Evolutionary conservation across 2,113 vertebrate species (phyloP), one percentile per base, ranked within the genome.

Genomic region (Prunella himalayana): DNA sequence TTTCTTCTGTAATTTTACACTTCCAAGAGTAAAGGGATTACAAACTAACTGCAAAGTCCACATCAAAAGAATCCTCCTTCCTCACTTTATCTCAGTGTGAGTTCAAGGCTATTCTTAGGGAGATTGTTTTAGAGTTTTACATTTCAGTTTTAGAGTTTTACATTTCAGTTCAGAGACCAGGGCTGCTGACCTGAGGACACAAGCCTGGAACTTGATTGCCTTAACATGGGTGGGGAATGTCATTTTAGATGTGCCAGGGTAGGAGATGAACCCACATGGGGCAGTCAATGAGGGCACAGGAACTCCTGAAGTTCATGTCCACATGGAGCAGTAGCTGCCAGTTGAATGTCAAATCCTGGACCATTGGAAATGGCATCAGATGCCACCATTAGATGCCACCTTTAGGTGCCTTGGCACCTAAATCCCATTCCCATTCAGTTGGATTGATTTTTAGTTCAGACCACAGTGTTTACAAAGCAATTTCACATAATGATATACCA

Each of bases 1-100:
- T 82, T 86, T 75, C 19, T 86, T 91, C 44, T 90, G 33, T 86
- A 81, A 96, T 95, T 97, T 89, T 79, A 47, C 41, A 68, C 50
- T 90, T 94, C 59, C 50, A 83, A 72, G n/a, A 42, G n/a, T 68
- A 82, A 91, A 86, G 72, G 35, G 54, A 70, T 86, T 80, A 39
- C 70, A 76, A 86, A 88, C 39, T 82, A 39, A 51, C 76, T 78
- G 47, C 51, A 78, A 93, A 91, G 23, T 47, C 22, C 10, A 54
- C 57, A 91, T 91, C 81, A 95, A 81, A 94, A 51, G 54, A 85
- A 41, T 45, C 18, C 75, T 84, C 33, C 39, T 66, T 95, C 63
- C 79, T 78, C 15, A 35, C 68, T 71, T 81, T 44, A 22, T 37
- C 54, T 68, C 35, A 21, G 11, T 68, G 76, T 59, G 64, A 86